Evolutionary conservation across 2,113 vertebrate species (phyloP), one percentile per base, ranked within the genome.

Genomic region (Rhagologus leucostigma): DNA sequence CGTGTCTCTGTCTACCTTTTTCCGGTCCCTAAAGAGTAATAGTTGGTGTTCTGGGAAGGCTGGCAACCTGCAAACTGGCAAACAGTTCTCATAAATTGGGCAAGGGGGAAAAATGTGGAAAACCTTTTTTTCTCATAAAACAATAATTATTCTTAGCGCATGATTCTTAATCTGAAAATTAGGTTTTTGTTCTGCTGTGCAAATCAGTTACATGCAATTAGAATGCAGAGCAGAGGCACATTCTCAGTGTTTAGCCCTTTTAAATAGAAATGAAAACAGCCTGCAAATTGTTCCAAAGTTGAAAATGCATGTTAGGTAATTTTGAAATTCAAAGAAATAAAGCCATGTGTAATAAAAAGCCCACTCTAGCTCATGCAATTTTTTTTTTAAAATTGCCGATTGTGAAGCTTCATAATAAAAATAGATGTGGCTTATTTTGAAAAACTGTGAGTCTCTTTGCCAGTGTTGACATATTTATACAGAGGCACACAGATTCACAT

Each of bases 201-300:
- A 97, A 98, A 97, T 97, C 98, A 98, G 96, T 97, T 97, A 97
- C 85, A n/a, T 97, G 93, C 96, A 97, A 97, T 98, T 97, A 97
- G 95, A 98, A 98, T 98, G 97, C 97, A 97, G 97, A 98, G 95
- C 95, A 98, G 97, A 97, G 80, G 84, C 94, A 93, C 85, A 92
- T 93, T 92, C 95, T 97, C 90, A 76, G 85, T 96, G 95, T 97
- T 98, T 97, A 97, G 96, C 79, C 87, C 95, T 97, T 96, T 93
- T 39, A 97, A 98, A 97, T 90, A 97, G 97, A 97, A 97, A 97
- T 97, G 95, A 98, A 98, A 98, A 98, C 98, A 97, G 96, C 87
- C 96, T 89, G 30, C 76, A 98, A 97, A 98, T 97, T 94, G 96
- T 97, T 96, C 91, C 93, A 96, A 98, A 98, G 97, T 98, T 98